These are phyloP conservation scores for Ptilonorhynchus violaceus DNA, from an alignment of 2,113 vertebrate genomes.

Conservation along the genomic window DNA sequence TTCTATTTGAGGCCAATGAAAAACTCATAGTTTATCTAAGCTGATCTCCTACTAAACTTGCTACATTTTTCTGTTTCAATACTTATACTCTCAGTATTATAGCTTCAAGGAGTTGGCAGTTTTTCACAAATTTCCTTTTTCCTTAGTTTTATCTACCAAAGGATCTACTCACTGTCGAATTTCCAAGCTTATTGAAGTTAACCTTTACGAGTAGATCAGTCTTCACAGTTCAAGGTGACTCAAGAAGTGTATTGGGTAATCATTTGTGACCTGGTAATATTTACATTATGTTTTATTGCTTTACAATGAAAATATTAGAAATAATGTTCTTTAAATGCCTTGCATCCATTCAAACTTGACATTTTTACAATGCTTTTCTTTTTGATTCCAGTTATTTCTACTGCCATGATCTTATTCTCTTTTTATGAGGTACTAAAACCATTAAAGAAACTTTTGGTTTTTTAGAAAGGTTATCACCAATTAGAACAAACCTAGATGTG, in stretches of 20 bases:
- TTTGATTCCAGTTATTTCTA: neutral
- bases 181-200: neutral
- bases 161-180: neutral
- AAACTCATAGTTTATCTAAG: neutral
- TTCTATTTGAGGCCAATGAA: neutral
- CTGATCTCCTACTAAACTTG: neutral
- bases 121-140: neutral
- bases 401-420: neutral
- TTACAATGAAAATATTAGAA: neutral
- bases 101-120: neutral
- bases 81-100: neutral
- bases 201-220: neutral
- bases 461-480: neutral
- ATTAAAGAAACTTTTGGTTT: neutral
- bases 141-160: neutral
- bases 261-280: neutral
- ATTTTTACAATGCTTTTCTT: neutral
- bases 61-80: neutral
- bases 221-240: neutral
- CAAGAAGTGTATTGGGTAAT: neutral
- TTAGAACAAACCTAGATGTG: neutral
- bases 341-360: neutral
- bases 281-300: neutral
- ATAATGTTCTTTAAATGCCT: neutral
- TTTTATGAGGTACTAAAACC: neutral